These are phyloP conservation scores for Pipistrellus nathusii DNA, from an alignment of 2,797 vertebrate species.

Conservation along the genomic window DNA sequence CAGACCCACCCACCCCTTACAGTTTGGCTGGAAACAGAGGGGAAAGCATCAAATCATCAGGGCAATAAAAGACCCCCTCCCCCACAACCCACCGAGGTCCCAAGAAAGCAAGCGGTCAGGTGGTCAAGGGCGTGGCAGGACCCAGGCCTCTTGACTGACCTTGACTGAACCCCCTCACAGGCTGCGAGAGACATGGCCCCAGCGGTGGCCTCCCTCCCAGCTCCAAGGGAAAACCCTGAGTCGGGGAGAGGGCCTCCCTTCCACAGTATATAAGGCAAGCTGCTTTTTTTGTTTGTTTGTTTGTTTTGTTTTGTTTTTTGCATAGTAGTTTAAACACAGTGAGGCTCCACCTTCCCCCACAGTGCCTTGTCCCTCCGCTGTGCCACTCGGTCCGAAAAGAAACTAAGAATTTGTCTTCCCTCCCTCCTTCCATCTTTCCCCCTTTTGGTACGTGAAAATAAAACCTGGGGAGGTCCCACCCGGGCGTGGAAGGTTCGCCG, in stretches of 20 bases:
- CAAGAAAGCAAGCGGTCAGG: slow-evolving; percentile 10
- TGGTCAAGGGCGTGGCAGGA: background rate
- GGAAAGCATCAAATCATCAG: slow-evolving; percentile 56
- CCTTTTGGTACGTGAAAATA: background rate
- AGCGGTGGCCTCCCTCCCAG: slow-evolving; percentile 73
- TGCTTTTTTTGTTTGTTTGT: slow-evolving; percentile 70
- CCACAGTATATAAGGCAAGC: slow-evolving; percentile 92
- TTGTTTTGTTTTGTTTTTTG: slow-evolving; percentile 88
- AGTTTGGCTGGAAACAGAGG: background rate
- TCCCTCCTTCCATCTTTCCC: slow-evolving; percentile 40
- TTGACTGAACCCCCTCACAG: background rate
- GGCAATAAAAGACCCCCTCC: slow-evolving; percentile 27
- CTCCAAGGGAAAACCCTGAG: slow-evolving; percentile 59
- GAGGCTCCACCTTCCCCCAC: slow-evolving; percentile 83
- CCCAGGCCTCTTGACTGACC: background rate
- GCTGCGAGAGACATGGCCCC: slow-evolving; percentile 62
- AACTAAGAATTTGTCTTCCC: slow-evolving; percentile 62
- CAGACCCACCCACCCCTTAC: background rate
- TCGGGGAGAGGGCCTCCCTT: slow-evolving; percentile 82
- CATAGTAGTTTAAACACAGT: slow-evolving; percentile 93
- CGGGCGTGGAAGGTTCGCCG: background rate
- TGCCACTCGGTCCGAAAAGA: slow-evolving; percentile 83
- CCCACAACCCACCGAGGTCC: slow-evolving; percentile 11
- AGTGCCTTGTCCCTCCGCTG: slow-evolving; percentile 77
- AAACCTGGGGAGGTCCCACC: background rate